Conservation (phyloP, 2,113 vertebrate genomes). For the Sinocyclocheilus anophthalmus region DNA sequence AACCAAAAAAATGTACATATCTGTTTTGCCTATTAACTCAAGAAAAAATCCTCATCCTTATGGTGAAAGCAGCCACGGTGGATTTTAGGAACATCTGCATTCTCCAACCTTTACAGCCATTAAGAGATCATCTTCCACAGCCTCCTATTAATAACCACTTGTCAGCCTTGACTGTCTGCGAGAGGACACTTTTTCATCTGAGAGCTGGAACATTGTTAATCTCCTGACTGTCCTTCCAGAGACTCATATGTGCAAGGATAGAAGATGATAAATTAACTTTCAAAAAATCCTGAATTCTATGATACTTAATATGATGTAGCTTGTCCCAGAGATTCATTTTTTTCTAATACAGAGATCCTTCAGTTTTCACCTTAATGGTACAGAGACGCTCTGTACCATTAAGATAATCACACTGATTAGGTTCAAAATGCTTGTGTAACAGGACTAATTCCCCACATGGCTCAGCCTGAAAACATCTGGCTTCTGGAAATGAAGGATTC, state of each 20-base stretch:
- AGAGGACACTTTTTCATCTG: conserved; percentile 21
- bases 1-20: background rate
- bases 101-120: conserved; percentile 63
- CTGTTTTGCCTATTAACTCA: background rate
- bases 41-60: conserved; percentile 5
- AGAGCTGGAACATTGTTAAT: conserved; percentile 28
- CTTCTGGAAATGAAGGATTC: background rate
- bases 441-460: background rate
- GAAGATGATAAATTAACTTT: background rate
- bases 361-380: background rate
- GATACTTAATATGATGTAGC: background rate
- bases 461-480: conserved; percentile 3
- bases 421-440: conserved; percentile 2
- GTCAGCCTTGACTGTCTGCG: conserved; percentile 35
- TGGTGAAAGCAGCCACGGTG: conserved; percentile 3
- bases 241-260: background rate
- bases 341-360: background rate
- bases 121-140: conserved; percentile 39
- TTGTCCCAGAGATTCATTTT: background rate
- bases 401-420: background rate
- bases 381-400: background rate
- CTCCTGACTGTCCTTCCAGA: background rate
- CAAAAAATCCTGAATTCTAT: background rate
- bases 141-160: conserved; percentile 42
- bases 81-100: conserved; percentile 44